Evolutionary conservation across 2,888 invertebrate genomes (phyloP).

Genomic region (Himalopsyche japonica): DNA sequence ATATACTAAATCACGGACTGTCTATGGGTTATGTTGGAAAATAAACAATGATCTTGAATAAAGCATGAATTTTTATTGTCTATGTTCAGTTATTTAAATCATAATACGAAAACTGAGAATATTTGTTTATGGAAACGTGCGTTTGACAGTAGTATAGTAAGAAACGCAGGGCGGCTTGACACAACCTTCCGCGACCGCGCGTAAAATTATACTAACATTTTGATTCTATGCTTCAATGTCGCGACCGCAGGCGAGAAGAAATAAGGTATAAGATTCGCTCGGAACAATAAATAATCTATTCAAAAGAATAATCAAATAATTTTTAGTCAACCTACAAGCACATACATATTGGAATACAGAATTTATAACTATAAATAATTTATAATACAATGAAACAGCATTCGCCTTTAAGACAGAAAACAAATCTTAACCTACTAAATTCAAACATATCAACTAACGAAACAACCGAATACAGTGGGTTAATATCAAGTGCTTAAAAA

Average conservation of each 20-base stretch:
- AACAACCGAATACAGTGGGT: too few species aligned
- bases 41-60: not conserved
- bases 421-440: too few species aligned
- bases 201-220: conserved; percentile 5
- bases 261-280: not conserved
- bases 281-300: too few species aligned
- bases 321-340: too few species aligned
- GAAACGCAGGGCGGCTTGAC: not conserved
- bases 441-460: too few species aligned
- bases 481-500: too few species aligned
- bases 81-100: not conserved
- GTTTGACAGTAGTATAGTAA: conserved; percentile 4
- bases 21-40: not conserved
- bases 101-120: not conserved
- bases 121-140: not conserved
- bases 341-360: too few species aligned
- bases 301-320: too few species aligned
- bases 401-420: too few species aligned
- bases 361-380: too few species aligned
- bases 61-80: not conserved
- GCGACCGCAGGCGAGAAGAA: not conserved
- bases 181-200: not conserved
- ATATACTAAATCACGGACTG: not conserved
- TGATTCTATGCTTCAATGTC: not conserved
- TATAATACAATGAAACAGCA: too few species aligned